Percentiles rank a stretch among this genome's conserved stretches.
These are phyloP conservation scores for Labrus mixtus DNA, from an alignment of 2,113 vertebrate genomes.

Conservation along the genomic window DNA sequence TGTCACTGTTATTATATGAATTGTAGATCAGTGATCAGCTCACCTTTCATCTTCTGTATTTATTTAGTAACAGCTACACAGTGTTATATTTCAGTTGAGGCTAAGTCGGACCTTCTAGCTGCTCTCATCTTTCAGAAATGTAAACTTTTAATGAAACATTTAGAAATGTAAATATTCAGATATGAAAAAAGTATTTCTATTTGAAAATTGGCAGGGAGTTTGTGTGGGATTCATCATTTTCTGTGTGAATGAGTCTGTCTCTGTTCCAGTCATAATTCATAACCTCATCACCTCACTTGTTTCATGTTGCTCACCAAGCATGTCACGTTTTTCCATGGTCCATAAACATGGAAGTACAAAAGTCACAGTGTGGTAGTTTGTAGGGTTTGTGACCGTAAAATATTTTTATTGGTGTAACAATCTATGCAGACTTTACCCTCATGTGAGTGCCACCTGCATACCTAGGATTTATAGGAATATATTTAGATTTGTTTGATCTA, in stretches of 20 bases:
- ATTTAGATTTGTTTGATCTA: not conserved
- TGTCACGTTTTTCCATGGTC: conserved; percentile 6
- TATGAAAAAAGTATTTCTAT: not conserved
- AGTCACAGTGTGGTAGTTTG: not conserved
- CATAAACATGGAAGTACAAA: conserved; percentile 26
- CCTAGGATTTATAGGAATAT: not conserved
- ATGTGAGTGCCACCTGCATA: not conserved
- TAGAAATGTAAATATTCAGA: too few relatives aligned
- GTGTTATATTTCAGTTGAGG: not conserved
- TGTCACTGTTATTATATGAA: too few relatives aligned
- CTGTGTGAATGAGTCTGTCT: conserved; percentile 15
- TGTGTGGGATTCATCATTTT: not conserved
- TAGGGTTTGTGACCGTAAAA: not conserved
- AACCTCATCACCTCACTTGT: conserved; percentile 27
- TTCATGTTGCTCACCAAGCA: conserved; percentile 17
- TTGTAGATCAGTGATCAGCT: not conserved
- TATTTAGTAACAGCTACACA: not conserved
- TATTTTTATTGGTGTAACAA: not conserved
- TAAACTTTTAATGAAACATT: not conserved
- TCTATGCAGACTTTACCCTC: not conserved
- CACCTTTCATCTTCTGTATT: too few relatives aligned
- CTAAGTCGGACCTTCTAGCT: not conserved
- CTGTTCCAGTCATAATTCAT: conserved; percentile 41
- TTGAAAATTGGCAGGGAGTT: not conserved
- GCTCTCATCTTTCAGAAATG: not conserved